Evolutionary conservation across 2,888 invertebrate species (phyloP).

Genomic region (Agrilus cyanescens): DNA sequence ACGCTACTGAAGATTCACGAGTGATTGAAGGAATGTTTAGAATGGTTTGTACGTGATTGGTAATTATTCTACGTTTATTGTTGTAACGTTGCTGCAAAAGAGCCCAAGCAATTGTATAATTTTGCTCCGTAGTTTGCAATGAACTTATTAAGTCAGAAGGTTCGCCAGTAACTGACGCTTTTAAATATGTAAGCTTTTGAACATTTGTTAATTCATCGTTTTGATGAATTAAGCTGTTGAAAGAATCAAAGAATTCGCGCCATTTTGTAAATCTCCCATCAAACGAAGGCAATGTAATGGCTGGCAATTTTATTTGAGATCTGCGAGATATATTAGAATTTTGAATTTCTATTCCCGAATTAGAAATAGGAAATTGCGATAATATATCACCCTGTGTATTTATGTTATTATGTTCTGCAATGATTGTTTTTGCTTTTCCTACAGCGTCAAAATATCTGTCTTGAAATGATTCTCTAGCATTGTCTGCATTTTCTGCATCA

Average conservation of each 20-base stretch:
- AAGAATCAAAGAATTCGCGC: constrained; percentile 12
- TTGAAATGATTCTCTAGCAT: too few species aligned
- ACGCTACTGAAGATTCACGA: constrained; percentile 5
- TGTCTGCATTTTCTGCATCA: too few species aligned
- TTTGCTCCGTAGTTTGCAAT: constrained; percentile 6
- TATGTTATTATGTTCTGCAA: too few species aligned
- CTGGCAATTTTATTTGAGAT: constrained; percentile 5
- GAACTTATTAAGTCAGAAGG: constrained; percentile 4
- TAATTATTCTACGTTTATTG: constrained; percentile 11
- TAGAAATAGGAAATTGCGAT: neutral
- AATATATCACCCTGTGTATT: too few species aligned
- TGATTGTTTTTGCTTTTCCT: too few species aligned
- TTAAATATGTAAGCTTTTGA: constrained; percentile 11
- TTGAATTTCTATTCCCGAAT: neutral
- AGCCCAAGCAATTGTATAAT: constrained; percentile 7
- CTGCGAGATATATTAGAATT: neutral
- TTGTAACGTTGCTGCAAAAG: constrained; percentile 8
- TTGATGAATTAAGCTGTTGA: constrained; percentile 11
- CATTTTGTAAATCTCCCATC: constrained; percentile 11
- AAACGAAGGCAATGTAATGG: constrained; percentile 11
- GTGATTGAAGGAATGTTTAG: constrained; percentile 4
- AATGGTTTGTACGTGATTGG: constrained; percentile 8
- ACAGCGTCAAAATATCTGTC: too few species aligned
- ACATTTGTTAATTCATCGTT: constrained; percentile 10
- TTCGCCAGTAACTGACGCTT: constrained; percentile 5